phyloP scores from a whole-genome alignment of 2,888 invertebrate species.

The Eudasyphora cyanicolor region DNA sequence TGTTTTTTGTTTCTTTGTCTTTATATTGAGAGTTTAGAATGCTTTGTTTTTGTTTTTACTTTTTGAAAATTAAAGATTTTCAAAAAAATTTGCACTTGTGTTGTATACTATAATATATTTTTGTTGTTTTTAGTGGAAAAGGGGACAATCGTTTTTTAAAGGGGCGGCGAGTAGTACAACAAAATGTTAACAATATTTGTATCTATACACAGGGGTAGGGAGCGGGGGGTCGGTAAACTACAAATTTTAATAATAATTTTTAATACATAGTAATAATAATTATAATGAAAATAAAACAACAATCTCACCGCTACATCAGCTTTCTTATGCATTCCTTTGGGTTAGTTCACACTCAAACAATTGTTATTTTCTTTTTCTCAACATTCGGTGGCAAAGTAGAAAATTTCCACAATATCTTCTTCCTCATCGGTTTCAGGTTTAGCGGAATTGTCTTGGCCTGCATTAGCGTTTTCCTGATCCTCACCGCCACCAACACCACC shows the following conservation, averaged over 20 bases:
- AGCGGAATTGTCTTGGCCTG: background rate
- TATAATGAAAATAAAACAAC: conserved; percentile 29
- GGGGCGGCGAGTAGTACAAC: conserved; percentile 36
- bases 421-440: conserved; percentile 33
- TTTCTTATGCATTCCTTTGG: background rate
- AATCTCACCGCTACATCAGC: conserved; percentile 16
- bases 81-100: conserved; percentile 56
- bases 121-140: background rate
- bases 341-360: conserved; percentile 22
- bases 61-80: conserved; percentile 53
- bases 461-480: background rate
- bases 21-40: background rate
- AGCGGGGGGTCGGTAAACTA: background rate
- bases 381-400: conserved; percentile 76
- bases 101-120: no score
- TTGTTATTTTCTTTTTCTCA: conserved; percentile 62
- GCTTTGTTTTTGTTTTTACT: conserved; percentile 44
- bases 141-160: conserved; percentile 17
- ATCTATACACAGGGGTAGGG: conserved; percentile 16
- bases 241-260: background rate
- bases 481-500: conserved; percentile 52
- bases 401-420: conserved; percentile 72
- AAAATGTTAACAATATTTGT: conserved; percentile 33
- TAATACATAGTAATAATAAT: conserved; percentile 20
- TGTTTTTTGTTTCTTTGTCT: background rate